Evolutionary conservation across 2,797 vertebrate species (phyloP), one percentile per base, ranked within the genome.

Genomic region (Yasuhikotakia modesta): DNA sequence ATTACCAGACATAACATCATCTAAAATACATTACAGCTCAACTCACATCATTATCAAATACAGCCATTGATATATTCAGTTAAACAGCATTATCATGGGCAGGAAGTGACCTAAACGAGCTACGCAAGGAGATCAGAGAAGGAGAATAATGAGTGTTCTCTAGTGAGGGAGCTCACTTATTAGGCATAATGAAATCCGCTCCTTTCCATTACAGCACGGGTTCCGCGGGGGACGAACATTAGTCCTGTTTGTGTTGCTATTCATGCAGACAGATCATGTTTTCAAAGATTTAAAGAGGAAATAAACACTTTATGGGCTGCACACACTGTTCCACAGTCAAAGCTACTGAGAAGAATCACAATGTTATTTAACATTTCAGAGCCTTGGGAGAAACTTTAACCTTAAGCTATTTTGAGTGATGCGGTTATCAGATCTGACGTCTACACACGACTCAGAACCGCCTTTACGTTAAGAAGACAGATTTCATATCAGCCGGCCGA

Each of bases 111-210:
- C 50, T 65, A 60, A 55, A 32, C 66, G 1, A 21, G 35, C 70
- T 73, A 78, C 22, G 60, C 72, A 19, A 67, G 43, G 60, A 76
- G 43, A 65, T 48, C 16, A 16, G 68, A 50, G 69, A 67, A 85
- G 70, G 61, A 83, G 84, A 87, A 88, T 87, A 84, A 82, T 87
- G 84, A 84, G 86, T 82, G 43, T 70, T 69, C 19, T 57, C 60
- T 58, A 82, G 64, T 82, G 82, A 86, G 78, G 46, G 79, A 82
- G 87, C 73, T 83, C 39, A 46, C 43, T 76, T 70, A 70, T 88
- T 89, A 87, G 79, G 73, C 66, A 83, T 82, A 90, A 91, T 82
- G 74, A 80, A 87, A 90, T 89, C 80, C 30, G 78, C 80, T 90
- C 82, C 83, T 86, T 92, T 85, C 88, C 86, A 88, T 90, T 90